These are phyloP conservation scores for Macaca fascicularis DNA, from an alignment of 2,113 vertebrate genomes.

Conservation along the genomic window DNA sequence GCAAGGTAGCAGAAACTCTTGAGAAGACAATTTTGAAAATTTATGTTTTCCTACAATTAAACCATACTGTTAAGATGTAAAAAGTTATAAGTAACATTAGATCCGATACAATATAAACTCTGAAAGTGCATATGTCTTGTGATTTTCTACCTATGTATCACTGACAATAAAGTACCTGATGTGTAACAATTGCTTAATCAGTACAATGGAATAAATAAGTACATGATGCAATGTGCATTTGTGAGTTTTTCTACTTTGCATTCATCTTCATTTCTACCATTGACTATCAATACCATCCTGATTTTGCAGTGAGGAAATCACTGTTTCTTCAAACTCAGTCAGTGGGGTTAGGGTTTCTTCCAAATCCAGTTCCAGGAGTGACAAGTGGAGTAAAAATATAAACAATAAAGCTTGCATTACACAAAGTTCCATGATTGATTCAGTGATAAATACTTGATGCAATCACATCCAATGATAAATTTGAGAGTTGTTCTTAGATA, in stretches of 20 bases:
- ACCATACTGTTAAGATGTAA: background rate
- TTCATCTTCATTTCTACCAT: background rate
- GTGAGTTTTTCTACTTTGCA: background rate
- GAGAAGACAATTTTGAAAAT: background rate
- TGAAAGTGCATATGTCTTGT: background rate
- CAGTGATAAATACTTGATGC: background rate
- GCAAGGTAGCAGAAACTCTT: background rate
- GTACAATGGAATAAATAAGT: background rate
- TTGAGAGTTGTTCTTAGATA: background rate
- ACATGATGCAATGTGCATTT: fast-evolving
- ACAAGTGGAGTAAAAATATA: background rate
- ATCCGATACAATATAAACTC: background rate
- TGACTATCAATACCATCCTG: background rate
- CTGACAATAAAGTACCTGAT: background rate
- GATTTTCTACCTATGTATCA: background rate
- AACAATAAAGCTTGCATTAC: background rate
- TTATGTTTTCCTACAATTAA: background rate
- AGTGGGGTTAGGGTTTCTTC: background rate
- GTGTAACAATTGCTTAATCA: background rate
- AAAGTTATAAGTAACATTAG: background rate
- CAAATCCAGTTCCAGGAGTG: background rate
- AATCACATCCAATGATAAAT: background rate
- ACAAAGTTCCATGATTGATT: background rate
- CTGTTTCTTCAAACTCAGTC: background rate
- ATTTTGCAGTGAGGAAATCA: background rate